phyloP scores from a whole-genome alignment of 2,888 invertebrate species.

The Mayetiola destructor region DNA sequence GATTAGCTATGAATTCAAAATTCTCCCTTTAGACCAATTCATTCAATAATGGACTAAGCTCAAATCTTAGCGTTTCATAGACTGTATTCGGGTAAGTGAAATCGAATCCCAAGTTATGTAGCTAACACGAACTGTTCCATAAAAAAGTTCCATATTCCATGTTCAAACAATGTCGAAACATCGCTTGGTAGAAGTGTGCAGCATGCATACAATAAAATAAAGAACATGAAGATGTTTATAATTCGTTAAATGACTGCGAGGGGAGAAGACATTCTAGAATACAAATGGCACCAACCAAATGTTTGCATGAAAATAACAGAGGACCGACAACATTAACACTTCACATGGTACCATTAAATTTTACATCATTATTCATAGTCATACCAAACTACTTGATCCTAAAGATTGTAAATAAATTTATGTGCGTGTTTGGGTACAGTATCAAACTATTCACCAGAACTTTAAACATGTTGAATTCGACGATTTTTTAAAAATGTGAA shows the following conservation, averaged over 20 bases:
- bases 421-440: no score
- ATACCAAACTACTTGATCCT: conserved; percentile 5
- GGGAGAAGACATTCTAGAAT: neutral
- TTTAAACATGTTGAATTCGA: no score
- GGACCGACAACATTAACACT: conserved; percentile 1
- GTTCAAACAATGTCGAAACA: no score
- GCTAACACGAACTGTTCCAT: no score
- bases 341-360: conserved; percentile 12
- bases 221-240: neutral
- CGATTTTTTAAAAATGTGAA: no score
- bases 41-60: neutral
- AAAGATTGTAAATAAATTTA: conserved; percentile 1
- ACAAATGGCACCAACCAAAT: no score
- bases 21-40: neutral
- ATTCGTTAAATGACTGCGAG: neutral
- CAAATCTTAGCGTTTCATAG: neutral
- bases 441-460: no score
- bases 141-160: no score
- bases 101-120: neutral
- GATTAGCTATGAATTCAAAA: conserved; percentile 5
- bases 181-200: no score
- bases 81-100: neutral
- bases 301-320: no score
- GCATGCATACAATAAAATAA: no score
- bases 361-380: conserved; percentile 11